These are phyloP conservation scores for Ceuthmochares aereus DNA, from an alignment of 2,113 vertebrate genomes.

Conservation along the genomic window DNA sequence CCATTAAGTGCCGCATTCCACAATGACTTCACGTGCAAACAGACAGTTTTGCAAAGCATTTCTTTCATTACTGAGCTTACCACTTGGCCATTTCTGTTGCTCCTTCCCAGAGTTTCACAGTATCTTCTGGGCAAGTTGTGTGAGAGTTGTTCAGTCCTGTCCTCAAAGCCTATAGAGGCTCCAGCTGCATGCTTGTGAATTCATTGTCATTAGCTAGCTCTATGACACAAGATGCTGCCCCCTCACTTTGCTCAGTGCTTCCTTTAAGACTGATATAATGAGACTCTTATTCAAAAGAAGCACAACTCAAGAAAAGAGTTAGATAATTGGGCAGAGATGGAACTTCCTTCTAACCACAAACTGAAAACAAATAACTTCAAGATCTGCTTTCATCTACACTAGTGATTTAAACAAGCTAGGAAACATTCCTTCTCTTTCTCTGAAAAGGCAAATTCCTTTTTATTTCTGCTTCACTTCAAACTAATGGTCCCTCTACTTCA, in stretches of 20 bases:
- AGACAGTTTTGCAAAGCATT: background rate
- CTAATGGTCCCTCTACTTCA: background rate
- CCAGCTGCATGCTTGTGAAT: background rate
- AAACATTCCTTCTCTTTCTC: background rate
- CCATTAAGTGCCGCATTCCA: background rate
- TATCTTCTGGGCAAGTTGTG: background rate
- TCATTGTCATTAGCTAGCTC: background rate
- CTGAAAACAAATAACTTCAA: background rate
- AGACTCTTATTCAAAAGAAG: background rate
- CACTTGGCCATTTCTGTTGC: background rate
- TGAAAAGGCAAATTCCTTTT: background rate
- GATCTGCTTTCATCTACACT: background rate
- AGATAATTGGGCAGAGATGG: background rate
- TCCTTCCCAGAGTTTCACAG: background rate
- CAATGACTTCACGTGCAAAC: background rate
- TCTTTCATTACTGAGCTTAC: background rate
- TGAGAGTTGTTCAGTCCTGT: background rate
- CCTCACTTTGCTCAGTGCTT: background rate
- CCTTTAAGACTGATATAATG: background rate
- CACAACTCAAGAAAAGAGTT: background rate
- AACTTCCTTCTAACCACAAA: background rate
- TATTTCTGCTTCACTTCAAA: background rate
- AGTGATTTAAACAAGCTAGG: background rate
- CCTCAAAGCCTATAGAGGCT: background rate
- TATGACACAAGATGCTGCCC: background rate